A percentile compares a stretch with the other conserved stretches of the same genome.
Evolutionary conservation across 92 coral and sea anemone genomes (phyloP).

Genomic region (Virgularia gustaviana): DNA sequence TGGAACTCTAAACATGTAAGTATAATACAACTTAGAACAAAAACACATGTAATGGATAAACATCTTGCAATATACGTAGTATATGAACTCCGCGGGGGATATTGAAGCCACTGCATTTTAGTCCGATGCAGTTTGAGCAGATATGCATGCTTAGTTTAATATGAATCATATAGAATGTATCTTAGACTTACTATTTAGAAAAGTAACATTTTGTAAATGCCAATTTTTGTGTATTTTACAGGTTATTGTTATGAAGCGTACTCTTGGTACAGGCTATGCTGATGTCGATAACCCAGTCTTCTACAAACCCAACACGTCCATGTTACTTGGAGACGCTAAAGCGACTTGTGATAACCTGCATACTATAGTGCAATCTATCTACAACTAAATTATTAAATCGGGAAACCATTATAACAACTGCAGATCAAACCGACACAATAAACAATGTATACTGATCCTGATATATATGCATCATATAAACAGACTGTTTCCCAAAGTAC

Average conservation of each 20-base stretch:
- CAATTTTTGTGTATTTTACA: no score
- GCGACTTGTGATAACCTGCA: slow-evolving; percentile 78
- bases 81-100: no score
- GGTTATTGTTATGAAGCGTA: slow-evolving; percentile 98
- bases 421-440: neutral
- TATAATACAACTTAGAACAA: neutral
- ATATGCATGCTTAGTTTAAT: no score
- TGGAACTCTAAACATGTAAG: slow-evolving; percentile 94
- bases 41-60: no score
- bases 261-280: slow-evolving; percentile 97
- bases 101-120: no score
- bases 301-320: slow-evolving; percentile 82
- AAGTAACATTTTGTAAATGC: no score
- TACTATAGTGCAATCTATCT: slow-evolving; percentile 18
- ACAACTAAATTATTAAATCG: slow-evolving; percentile 17
- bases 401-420: neutral
- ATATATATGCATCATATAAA: no score
- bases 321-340: slow-evolving; percentile 99
- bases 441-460: slow-evolving; percentile 1
- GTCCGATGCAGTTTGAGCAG: no score
- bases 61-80: no score
- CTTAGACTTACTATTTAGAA: no score
- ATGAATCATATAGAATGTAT: no score
- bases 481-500: no score
- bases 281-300: slow-evolving; percentile 98